Conservation (phyloP, 1,140 invertebrate species). For the Drosophila cardini region DNA sequence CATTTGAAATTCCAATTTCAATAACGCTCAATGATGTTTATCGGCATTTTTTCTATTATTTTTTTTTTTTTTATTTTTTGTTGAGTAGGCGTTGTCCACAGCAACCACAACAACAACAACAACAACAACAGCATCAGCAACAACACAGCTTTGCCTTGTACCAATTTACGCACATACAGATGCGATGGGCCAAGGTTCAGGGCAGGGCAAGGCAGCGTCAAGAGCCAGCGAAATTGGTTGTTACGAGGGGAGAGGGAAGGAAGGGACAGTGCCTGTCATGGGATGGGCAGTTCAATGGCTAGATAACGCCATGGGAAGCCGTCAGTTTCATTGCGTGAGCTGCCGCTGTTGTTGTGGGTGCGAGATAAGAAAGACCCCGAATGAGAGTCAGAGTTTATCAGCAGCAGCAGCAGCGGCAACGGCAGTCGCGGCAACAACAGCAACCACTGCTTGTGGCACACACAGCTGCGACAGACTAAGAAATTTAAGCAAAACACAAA, state of each 20-base stretch:
- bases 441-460: constrained; percentile 35
- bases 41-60: constrained; percentile 40
- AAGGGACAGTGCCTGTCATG: not conserved
- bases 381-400: constrained; percentile 66
- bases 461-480: constrained; percentile 53
- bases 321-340: constrained; percentile 35
- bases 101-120: constrained; percentile 35
- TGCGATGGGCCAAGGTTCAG: constrained; percentile 72
- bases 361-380: constrained; percentile 62
- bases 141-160: constrained; percentile 63
- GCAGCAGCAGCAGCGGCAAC: constrained; percentile 20
- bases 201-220: constrained; percentile 49
- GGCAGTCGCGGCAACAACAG: not conserved
- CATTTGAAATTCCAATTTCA: constrained; percentile 81
- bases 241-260: constrained; percentile 19
- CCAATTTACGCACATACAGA: constrained; percentile 73
- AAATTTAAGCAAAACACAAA: constrained; percentile 46
- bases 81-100: constrained; percentile 74
- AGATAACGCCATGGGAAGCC: constrained; percentile 56
- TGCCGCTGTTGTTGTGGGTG: constrained; percentile 68
- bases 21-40: constrained; percentile 81
- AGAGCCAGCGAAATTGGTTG: constrained; percentile 41
- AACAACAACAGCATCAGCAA: constrained; percentile 29
- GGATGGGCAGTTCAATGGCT: constrained; percentile 47
- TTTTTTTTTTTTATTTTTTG: constrained; percentile 35